A percentile compares a stretch with the other conserved stretches of the same genome.
Evolutionary conservation across 2,797 vertebrate genomes (phyloP).

Genomic region (Syndactyla subalaris): DNA sequence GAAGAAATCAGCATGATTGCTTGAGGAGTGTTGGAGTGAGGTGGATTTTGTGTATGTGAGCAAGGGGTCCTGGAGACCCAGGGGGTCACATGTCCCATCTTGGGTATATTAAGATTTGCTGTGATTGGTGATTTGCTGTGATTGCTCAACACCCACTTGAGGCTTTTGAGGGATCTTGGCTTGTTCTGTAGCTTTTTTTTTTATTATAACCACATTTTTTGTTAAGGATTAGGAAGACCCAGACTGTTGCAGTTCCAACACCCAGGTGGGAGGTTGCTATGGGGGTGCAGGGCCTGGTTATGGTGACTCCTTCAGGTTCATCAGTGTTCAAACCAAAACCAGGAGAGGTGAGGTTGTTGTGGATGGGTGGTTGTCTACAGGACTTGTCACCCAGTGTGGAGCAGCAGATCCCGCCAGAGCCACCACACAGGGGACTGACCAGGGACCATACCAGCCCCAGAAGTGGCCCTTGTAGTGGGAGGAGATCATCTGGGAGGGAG

Average conservation of each 20-base stretch:
- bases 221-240: not conserved
- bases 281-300: not conserved
- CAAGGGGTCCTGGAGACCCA: not conserved
- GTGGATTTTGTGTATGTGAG: not conserved
- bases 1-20: not conserved
- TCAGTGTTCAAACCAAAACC: not conserved
- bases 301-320: not conserved
- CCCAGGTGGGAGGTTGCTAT: fast-evolving
- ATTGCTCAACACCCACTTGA: not conserved
- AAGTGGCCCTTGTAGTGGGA: not conserved
- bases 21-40: not conserved
- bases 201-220: not conserved
- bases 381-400: fast-evolving
- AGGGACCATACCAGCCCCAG: not conserved
- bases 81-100: fast-evolving
- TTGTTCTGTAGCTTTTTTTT: not conserved
- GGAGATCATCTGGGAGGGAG: not conserved
- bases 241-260: not conserved
- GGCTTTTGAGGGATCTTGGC: not conserved
- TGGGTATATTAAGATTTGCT: not conserved
- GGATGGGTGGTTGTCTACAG: not conserved
- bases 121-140: not conserved
- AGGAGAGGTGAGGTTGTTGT: not conserved
- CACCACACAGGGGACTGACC: not conserved
- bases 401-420: not conserved